Conservation (phyloP, 2,888 invertebrate species). For the Timandra comae region DNA sequence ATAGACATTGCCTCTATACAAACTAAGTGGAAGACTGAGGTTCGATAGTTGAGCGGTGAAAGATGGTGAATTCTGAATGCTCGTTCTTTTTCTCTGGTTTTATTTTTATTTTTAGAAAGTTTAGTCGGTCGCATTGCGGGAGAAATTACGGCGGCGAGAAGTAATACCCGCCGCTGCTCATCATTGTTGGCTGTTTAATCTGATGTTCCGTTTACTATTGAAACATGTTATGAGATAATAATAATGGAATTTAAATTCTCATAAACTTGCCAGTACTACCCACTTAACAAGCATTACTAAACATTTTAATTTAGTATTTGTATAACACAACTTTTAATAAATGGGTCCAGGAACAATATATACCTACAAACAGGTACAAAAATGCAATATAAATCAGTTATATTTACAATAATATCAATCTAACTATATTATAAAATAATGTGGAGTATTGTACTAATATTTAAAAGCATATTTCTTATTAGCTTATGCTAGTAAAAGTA, state of each 20-base stretch:
- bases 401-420: slow-evolving; percentile 20
- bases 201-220: slow-evolving; percentile 37
- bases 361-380: slow-evolving; percentile 36
- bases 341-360: slow-evolving; percentile 6
- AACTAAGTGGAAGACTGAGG: slow-evolving; percentile 40
- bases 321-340: too few species aligned
- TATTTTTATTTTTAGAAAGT: slow-evolving; percentile 73
- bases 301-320: too few species aligned
- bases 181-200: slow-evolving; percentile 55
- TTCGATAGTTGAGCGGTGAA: slow-evolving; percentile 68
- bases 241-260: slow-evolving; percentile 8
- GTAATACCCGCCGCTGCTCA: slow-evolving; percentile 58
- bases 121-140: slow-evolving; percentile 64
- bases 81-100: slow-evolving; percentile 67
- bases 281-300: slow-evolving; percentile 8
- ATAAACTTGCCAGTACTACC: slow-evolving; percentile 7
- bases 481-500: slow-evolving; percentile 66
- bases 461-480: slow-evolving; percentile 52
- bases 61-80: slow-evolving; percentile 66
- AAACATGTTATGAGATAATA: slow-evolving; percentile 17
- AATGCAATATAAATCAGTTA: slow-evolving; percentile 32
- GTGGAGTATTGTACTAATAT: slow-evolving; percentile 36
- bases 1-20: slow-evolving; percentile 30
- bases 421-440: slow-evolving; percentile 18
- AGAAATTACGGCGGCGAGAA: slow-evolving; percentile 64